Conservation (phyloP, 2,797 vertebrate species). For the Megalops cyprinoides region DNA sequence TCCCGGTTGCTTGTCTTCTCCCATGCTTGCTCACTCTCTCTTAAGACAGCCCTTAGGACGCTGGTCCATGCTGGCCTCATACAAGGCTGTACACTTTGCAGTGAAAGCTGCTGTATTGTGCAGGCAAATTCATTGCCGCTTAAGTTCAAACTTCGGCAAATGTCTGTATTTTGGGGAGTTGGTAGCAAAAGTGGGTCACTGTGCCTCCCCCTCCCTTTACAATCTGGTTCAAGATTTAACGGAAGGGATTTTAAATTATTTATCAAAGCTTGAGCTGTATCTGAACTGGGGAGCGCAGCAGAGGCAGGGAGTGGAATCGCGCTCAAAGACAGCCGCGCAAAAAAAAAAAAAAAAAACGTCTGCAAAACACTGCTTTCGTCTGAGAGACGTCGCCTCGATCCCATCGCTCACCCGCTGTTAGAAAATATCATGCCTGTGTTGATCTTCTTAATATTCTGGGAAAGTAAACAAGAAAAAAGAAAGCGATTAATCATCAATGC, state of each 20-base stretch:
- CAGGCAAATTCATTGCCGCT: background rate
- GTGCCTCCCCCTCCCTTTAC: constrained; percentile 40
- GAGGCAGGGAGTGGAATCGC: constrained; percentile 20
- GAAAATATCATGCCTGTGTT: background rate
- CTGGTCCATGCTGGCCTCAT: background rate
- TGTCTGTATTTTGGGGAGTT: constrained; percentile 30
- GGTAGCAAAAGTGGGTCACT: constrained; percentile 64
- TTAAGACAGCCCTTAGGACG: too few species aligned
- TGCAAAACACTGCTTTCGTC: background rate
- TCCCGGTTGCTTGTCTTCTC: background rate
- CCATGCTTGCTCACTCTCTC: too few species aligned
- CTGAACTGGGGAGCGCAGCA: constrained; percentile 28
- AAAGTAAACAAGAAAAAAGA: too few species aligned
- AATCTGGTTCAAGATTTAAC: constrained; percentile 53
- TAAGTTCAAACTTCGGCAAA: background rate
- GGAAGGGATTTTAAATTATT: constrained; percentile 59
- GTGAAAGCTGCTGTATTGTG: background rate
- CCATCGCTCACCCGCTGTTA: background rate
- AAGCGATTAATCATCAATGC: background rate
- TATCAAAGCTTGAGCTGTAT: constrained; percentile 51
- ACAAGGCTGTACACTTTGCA: background rate
- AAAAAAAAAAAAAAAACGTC: background rate
- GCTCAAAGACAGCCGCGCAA: background rate
- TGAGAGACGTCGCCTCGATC: background rate
- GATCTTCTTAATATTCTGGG: too few species aligned